These are phyloP conservation scores for Phycodurus eques DNA, from an alignment of 2,113 vertebrate species.

Conservation along the genomic window DNA sequence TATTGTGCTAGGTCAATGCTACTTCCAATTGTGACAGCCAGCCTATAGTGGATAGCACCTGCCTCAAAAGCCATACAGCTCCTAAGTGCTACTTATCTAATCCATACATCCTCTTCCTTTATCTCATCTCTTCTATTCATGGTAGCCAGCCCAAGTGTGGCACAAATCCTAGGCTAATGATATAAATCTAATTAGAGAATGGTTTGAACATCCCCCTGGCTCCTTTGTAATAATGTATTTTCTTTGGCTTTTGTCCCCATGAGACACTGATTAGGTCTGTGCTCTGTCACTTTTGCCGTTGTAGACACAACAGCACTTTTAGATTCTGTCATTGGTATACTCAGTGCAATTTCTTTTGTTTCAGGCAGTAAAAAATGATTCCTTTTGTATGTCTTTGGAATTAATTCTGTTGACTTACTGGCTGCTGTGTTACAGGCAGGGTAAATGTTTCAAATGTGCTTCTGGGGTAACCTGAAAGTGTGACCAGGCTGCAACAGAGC, in stretches of 20 bases:
- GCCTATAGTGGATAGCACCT: constrained; percentile 17
- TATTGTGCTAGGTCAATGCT: constrained; percentile 2
- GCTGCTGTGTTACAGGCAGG: constrained; percentile 23
- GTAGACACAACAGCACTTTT: constrained; percentile 2
- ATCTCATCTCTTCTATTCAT: constrained; percentile 50
- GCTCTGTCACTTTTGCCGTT: constrained; percentile 22
- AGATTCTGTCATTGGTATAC: neutral
- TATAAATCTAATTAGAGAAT: constrained; percentile 48
- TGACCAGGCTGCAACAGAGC: constrained; percentile 34
- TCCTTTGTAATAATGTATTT: constrained; percentile 35
- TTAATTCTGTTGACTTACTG: constrained; percentile 41
- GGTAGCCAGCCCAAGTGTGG: constrained; percentile 43
- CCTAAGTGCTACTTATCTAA: constrained; percentile 64
- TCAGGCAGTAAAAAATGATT: neutral
- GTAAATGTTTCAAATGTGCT: constrained; percentile 51
- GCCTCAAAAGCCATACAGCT: constrained; percentile 30
- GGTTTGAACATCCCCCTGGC: constrained; percentile 51
- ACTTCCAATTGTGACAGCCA: constrained; percentile 26
- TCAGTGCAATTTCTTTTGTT: neutral
- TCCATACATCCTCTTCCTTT: constrained; percentile 63
- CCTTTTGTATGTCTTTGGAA: constrained; percentile 9
- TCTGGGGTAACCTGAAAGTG: constrained; percentile 44
- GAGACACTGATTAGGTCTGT: constrained; percentile 46
- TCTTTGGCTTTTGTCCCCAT: constrained; percentile 32
- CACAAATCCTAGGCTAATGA: constrained; percentile 38